Conservation (phyloP, 2,888 invertebrate genomes). For the Synanthedon tipuliformis region DNA sequence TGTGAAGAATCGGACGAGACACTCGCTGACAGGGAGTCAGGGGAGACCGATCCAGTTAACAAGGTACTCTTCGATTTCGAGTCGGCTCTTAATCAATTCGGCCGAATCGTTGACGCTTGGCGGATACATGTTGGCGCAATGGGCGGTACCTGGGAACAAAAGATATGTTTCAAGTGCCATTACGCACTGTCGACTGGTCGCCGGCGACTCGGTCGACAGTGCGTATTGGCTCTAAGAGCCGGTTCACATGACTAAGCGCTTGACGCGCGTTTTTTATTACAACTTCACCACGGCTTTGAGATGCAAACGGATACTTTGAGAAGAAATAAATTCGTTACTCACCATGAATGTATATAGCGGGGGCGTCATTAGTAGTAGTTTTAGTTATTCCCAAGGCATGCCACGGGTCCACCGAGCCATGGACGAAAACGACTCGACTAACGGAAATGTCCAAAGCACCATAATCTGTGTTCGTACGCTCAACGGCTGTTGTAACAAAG, state of each 20-base stretch:
- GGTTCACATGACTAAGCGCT: too few species aligned
- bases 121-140: conserved; percentile 95
- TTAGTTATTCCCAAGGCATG: conserved; percentile 80
- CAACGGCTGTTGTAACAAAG: conserved; percentile 72
- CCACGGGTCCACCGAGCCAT: conserved; percentile 92
- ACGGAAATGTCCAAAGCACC: conserved; percentile 79
- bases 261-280: too few species aligned
- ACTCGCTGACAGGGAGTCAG: conserved; percentile 8
- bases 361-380: conserved; percentile 66
- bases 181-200: too few species aligned
- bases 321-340: conserved; percentile 2
- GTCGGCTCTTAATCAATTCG: conserved; percentile 76
- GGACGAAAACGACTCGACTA: conserved; percentile 83
- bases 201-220: too few species aligned
- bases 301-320: too few species aligned
- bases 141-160: conserved; percentile 81
- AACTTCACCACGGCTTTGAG: too few species aligned
- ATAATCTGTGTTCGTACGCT: conserved; percentile 82
- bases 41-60: conserved; percentile 60
- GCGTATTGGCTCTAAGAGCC: too few species aligned
- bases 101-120: conserved; percentile 74
- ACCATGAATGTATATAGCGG: conserved; percentile 83
- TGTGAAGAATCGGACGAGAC: conserved; percentile 5
- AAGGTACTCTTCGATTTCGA: conserved; percentile 71
- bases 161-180: too few species aligned